Base-by-base conservation (phyloP, 2,113 vertebrate genomes). In the Apaloderma vittatum region DNA sequence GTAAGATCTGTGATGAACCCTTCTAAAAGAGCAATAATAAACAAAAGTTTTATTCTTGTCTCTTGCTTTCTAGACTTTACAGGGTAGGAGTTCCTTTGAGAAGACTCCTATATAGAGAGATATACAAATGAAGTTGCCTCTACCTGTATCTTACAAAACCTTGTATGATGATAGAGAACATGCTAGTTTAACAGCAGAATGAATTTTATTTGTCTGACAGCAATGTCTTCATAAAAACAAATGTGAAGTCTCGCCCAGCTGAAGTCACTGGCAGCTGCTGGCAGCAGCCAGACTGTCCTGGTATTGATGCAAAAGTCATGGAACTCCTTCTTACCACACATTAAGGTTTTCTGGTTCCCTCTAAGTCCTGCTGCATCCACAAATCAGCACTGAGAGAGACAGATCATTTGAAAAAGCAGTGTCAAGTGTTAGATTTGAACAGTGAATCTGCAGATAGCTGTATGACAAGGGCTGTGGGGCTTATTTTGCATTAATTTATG, bases 171-270 rank as follows among this genome's bases (percentile, higher is more conserved):
- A 71, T 49, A 66, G 43, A 49, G 12, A 78, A 43, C 29, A 43
- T 75, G 13, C 29, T 81, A 70, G 7, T 68, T 88, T 86, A 94
- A 75, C 7, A 58, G 23, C 30, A 21, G 30, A 85, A 63, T 59
- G 2, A 43, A 40, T 90, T 92, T 81, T 86, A 51, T 70, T 82
- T 17, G 2, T 74, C 45, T 77, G 18, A 37, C 18, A 76, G 34
- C 30, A 63, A 9, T 74, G 55, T 70, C 51, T 78, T 59, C 15
- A 40, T 86, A 63, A 77, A 83, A 77, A 82, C 57, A 91, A 91
- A 36, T 22, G 15, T 29, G 40, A 76, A 34, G 15, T 70, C 59
- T 68, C 19, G 30, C 24, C 4, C n/a, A 40, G 12, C 2, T 66
- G 67, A 76, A 66, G 30, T 58, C 27, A 48, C 23, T 72, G 55